A percentile compares a stretch with the other conserved stretches of the same genome.
These are phyloP conservation scores for Trachelus tabidus DNA, from an alignment of 2,888 invertebrate species.

Conservation along the genomic window DNA sequence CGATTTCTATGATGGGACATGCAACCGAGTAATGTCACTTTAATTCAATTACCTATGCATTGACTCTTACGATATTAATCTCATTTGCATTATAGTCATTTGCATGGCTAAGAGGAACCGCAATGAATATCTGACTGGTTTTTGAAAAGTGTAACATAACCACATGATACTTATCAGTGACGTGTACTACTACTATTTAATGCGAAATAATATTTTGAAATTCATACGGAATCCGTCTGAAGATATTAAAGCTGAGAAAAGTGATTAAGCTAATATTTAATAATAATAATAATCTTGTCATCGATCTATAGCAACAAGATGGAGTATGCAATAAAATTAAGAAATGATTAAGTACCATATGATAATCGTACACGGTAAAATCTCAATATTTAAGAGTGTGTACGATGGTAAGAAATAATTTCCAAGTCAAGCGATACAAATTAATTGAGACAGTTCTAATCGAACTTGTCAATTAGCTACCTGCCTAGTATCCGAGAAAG, in stretches of 20 bases:
- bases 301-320: not conserved
- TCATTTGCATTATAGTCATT: not conserved
- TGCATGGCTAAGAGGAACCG: not conserved
- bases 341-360: not conserved
- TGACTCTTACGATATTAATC: not conserved
- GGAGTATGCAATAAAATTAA: not conserved
- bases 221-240: not conserved
- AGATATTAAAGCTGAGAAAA: not conserved
- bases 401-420: not conserved
- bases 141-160: not conserved
- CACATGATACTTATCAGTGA: not conserved
- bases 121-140: not conserved
- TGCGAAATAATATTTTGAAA: not conserved
- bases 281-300: not conserved
- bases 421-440: not conserved
- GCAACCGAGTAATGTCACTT: not conserved
- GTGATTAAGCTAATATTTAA: not conserved
- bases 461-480: not conserved
- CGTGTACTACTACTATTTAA: not conserved
- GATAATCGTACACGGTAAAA: not conserved
- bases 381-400: not conserved
- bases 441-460: not conserved
- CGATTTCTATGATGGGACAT: not conserved
- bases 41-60: not conserved
- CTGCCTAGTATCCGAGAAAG: not conserved